Evolutionary conservation across 2,797 vertebrate genomes (phyloP), one percentile per base, ranked within the genome.

Genomic region (Melanotaenia nigrans): DNA sequence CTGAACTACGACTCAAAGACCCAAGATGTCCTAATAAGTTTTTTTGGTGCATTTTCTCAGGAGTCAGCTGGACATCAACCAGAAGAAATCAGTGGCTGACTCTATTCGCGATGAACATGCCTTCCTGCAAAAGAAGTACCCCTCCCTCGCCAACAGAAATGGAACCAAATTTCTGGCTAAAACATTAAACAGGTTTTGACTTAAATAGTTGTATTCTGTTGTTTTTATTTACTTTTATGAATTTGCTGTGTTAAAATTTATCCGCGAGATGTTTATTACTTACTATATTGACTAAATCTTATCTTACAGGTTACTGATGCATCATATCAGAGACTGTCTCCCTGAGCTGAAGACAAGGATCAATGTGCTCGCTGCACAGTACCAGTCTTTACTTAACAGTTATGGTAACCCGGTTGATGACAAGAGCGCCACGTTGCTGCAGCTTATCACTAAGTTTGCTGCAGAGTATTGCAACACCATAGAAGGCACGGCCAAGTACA

Each of bases 401-500:
- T 99, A 99, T 0, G 97, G 98, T 0, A 97, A 99, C 61, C 97
- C 98, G 0, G 97, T 99, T 49, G 97, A 97, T 13, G 97, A 99
- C 85, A 95, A 96, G 90, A 99, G 96, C 80, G 89, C 97, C 91
- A 98, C 97, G 5, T 85, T 99, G 90, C 92, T 99, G 85, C 98
- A 99, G 91, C 96, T 99, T 80, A 99, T 99, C 90, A 99, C 98
- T 81, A 99, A 99, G 92, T 99, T 99, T 75, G 98, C 98, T 36
- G 96, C 97, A 11, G 97, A 99, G 88, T 99, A 99, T 89, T 99
- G 98, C 89, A 95, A 98, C 92, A 99, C 98, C 53, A 99, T 99
- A 74, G 97, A 99, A 94, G 98, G 98, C 89, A 99, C 98, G 0
- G 98, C 98, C 90, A 99, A 99, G 90, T 97, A 99, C 88, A 99